Percentiles rank a stretch among this genome's conserved stretches.
Conservation (phyloP, 2,888 invertebrate species). For the Hanleya hanleyi region DNA sequence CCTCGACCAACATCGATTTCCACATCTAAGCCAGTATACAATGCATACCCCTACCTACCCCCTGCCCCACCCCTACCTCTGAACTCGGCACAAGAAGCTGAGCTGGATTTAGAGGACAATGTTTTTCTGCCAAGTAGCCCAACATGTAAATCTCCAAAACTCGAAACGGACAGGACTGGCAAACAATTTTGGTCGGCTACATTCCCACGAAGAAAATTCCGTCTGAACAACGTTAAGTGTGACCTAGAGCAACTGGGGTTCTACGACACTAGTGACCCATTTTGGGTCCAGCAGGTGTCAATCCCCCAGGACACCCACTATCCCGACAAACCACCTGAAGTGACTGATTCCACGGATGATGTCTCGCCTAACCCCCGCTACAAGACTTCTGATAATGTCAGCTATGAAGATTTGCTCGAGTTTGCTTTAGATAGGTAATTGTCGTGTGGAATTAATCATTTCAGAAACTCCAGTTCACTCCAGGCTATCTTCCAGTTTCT, state of each 20-base stretch:
- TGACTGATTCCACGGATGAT: conserved; percentile 73
- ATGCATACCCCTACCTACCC: conserved; percentile 46
- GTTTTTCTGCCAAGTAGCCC: conserved; percentile 42
- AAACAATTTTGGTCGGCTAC: conserved; percentile 45
- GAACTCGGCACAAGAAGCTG: conserved; percentile 20
- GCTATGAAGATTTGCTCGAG: conserved; percentile 91
- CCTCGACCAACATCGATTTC: neutral
- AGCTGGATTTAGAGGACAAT: conserved; percentile 19
- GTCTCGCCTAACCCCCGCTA: conserved; percentile 71
- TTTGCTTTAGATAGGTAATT: conserved; percentile 83
- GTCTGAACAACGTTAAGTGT: conserved; percentile 55
- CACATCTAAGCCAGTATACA: conserved; percentile 28
- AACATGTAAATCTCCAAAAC: neutral
- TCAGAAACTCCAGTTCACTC: no score
- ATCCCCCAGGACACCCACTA: conserved; percentile 44
- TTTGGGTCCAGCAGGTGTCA: conserved; percentile 63
- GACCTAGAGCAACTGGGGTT: conserved; percentile 64
- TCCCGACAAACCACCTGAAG: conserved; percentile 38
- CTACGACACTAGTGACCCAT: conserved; percentile 62
- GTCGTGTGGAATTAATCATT: conserved; percentile 10
- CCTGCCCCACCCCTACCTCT: conserved; percentile 50
- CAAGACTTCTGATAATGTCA: conserved; percentile 84
- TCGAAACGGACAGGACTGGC: conserved; percentile 9
- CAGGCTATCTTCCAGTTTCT: no score
- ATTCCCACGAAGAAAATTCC: conserved; percentile 52